phyloP scores from a whole-genome alignment of 1,140 invertebrate genomes.

The Eumeta japonica region DNA sequence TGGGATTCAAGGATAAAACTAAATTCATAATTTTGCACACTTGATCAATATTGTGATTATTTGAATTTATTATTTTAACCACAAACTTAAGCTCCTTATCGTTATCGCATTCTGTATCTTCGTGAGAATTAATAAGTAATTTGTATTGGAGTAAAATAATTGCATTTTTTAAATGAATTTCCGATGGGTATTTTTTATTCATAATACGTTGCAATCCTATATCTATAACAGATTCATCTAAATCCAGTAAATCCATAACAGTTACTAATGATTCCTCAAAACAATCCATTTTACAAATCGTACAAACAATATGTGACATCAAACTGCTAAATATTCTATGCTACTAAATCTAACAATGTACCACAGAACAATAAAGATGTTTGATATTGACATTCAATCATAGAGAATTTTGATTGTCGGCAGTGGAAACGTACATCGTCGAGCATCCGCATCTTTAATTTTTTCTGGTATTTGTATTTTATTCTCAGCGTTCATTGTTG shows the following conservation, averaged over 20 bases:
- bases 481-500: no score
- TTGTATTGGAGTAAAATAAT: slow-evolving; percentile 36
- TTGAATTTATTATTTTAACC: slow-evolving; percentile 25
- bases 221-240: slow-evolving; percentile 41
- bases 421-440: no score
- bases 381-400: no score
- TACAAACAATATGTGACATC: no score
- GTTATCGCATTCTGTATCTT: slow-evolving; percentile 35
- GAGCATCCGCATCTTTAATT: no score
- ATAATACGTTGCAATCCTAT: slow-evolving; percentile 26
- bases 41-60: slow-evolving; percentile 22
- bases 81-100: slow-evolving; percentile 30
- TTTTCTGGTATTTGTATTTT: no score
- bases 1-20: slow-evolving; percentile 26
- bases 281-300: no score
- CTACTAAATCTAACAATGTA: no score
- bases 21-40: slow-evolving; percentile 29
- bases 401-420: no score
- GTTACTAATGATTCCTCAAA: no score
- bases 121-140: slow-evolving; percentile 34
- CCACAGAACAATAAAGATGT: no score
- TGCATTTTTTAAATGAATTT: slow-evolving; percentile 25
- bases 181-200: slow-evolving; percentile 19
- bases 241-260: slow-evolving; percentile 40
- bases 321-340: no score